Conservation (phyloP, 2,113 vertebrate species). For the Microtus oregoni region DNA sequence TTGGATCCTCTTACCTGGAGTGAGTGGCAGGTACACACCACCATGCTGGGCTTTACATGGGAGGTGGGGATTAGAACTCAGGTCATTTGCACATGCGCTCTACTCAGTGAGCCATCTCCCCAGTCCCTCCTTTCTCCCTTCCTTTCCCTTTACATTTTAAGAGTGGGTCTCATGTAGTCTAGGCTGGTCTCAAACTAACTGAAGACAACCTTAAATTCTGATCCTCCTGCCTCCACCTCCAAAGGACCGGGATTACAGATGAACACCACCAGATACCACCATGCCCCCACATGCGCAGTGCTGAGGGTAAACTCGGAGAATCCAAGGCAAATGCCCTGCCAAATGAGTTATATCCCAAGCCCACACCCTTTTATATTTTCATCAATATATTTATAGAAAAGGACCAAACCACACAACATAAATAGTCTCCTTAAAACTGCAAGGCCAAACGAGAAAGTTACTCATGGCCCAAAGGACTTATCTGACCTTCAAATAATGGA, state of each 20-base stretch:
- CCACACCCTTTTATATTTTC: neutral
- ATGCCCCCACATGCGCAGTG: fast-evolving
- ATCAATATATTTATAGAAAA: constrained; percentile 64
- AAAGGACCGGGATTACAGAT: too few species aligned
- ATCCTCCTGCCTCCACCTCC: neutral
- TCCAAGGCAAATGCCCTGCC: neutral
- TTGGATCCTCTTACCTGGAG: neutral
- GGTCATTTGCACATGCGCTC: too few species aligned
- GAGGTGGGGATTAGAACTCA: neutral
- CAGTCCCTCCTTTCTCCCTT: neutral
- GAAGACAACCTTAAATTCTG: neutral
- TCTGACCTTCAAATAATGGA: constrained; percentile 63
- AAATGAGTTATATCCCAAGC: neutral
- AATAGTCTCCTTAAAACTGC: constrained; percentile 22
- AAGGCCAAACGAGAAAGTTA: neutral
- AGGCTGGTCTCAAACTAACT: neutral
- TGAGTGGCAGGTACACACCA: neutral
- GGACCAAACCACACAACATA: constrained; percentile 39
- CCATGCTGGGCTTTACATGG: neutral
- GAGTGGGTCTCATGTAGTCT: neutral
- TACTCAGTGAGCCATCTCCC: neutral
- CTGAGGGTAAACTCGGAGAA: neutral
- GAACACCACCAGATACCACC: neutral
- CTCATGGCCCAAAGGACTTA: neutral
- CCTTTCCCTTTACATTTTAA: neutral